Conservation (phyloP, 2,797 vertebrate genomes). For the Oreochromis grahami region DNA sequence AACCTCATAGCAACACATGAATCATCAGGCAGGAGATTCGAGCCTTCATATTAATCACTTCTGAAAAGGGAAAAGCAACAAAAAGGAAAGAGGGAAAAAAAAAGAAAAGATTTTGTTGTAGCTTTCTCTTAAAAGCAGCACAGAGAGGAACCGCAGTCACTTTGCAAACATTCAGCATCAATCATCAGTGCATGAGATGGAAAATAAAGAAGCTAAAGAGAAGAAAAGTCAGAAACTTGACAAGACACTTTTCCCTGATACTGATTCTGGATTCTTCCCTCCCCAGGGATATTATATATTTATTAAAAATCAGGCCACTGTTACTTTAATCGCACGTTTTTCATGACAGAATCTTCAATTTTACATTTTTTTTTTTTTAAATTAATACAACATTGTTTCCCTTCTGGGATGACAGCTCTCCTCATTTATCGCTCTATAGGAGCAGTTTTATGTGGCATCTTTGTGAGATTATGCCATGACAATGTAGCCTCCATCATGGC, state of each 20-base stretch:
- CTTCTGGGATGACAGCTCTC: neutral
- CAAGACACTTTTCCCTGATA: neutral
- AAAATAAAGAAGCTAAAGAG: neutral
- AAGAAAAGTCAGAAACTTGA: neutral
- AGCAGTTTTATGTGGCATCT: neutral
- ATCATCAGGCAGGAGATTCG: neutral
- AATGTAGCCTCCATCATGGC: neutral
- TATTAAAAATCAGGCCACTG: neutral
- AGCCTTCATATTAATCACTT: neutral
- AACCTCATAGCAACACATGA: neutral
- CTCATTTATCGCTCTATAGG: neutral
- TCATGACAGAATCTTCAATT: neutral
- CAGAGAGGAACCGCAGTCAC: neutral
- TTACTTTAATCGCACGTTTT: neutral
- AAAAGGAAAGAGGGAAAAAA: fast-evolving
- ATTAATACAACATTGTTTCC: neutral
- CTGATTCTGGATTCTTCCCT: neutral
- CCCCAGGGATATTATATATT: neutral
- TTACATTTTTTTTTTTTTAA: no score
- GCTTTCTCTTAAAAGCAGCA: neutral
- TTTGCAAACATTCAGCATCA: neutral
- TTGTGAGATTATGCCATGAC: neutral
- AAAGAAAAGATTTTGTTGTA: neutral
- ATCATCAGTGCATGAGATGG: neutral
- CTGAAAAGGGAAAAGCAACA: neutral